Base-by-base conservation (phyloP, 2,113 vertebrate genomes). In the Dasyornis broadbenti region DNA sequence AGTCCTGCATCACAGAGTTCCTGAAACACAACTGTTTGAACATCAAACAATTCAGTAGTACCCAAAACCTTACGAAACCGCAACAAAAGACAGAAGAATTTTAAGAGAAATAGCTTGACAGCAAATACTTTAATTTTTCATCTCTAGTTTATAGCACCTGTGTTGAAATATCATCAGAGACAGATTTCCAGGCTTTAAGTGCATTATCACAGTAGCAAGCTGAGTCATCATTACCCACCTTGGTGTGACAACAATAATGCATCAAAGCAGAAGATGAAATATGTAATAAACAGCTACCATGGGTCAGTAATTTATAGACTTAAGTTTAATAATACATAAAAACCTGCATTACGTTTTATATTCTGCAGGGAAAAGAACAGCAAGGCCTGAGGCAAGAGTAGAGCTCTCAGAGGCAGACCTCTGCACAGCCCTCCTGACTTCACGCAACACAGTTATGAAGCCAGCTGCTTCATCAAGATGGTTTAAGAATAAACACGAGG, bases 191-290 rank as follows among this genome's bases (percentile, higher is more conserved):
- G 83, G 83, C 69, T 82, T 89, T 94, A 91, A 94, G 83, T 80
- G 83, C 89, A 94, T 95, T 96, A 94, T 86, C 82, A 89, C 53
- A 44, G 81, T 44, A 85, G 96, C 89, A 75, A 95, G 91, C 84
- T 40, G 5, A 96, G 86, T 90, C 95, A 94, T 90, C 66, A 23
- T 85, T 91, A 94, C 78, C 95, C 92, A 94, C 89, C 89, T 92
- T 56, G 3, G 72, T 49, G 61, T 93, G 96, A 93, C 94, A 97
- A 83, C 60, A 94, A 59, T 72, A 75, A 70, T 93, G 94, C 82
- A 92, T 97, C 96, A 97, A 86, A 94, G 90, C 60, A 81, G 88
- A 93, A 94, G 88, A 96, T 57, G 72, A 82, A 97, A 90, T 94
- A 89, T 33, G 86, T 60, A 95, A 93, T 93, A 89, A 92, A 89